Base-by-base conservation (phyloP, 2,113 vertebrate genomes). In the Menidia beryllina region DNA sequence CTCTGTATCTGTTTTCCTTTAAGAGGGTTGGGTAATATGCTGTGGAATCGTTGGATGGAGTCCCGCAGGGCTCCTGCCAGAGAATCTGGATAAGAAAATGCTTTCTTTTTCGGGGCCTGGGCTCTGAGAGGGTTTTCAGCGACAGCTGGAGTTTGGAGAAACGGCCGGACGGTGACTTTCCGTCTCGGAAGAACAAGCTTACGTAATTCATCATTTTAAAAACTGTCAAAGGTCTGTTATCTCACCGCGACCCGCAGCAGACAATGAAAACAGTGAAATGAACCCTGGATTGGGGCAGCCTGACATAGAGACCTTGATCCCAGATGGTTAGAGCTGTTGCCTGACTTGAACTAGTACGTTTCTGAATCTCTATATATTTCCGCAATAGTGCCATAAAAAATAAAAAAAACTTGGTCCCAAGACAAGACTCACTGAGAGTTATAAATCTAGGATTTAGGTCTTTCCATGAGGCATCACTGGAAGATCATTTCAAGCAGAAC, bases 21-120 rank as follows among this genome's bases (percentile, higher is more conserved):
- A 86, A 61, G 63, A 83, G 86, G 65, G 83, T 91, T 91, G 88
- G 77, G 86, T 77, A 92, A 92, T 64, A 71, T 51, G 26, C 74
- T 81, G 36, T 34, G 80, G 76, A 87, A 89, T 75, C 57, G 60
- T 54, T 92, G 88, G 88, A 81, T 7, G 49, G 56, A 17, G 49
- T 77, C 74, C 76, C 72, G 41, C 24, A 25, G 26, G 65, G 56
- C 50, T 49, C 74, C 43, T 57, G 72, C 82, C 87, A 89, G 17
- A 68, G 36, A 66, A 63, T 80, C 72, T 79, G 85, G 73, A 65
- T 26, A 59, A 77, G 67, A 72, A 88, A 83, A 84, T 60, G 30
- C 58, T 84, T 83, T 83, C 15, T 43, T 10, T 64, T 49, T 65
- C 69, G 7, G 21, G 64, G 41, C 27, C 45, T 71, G 41, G 74